These are phyloP conservation scores for Biston betularia DNA, from an alignment of 2,888 invertebrate genomes.

Conservation along the genomic window DNA sequence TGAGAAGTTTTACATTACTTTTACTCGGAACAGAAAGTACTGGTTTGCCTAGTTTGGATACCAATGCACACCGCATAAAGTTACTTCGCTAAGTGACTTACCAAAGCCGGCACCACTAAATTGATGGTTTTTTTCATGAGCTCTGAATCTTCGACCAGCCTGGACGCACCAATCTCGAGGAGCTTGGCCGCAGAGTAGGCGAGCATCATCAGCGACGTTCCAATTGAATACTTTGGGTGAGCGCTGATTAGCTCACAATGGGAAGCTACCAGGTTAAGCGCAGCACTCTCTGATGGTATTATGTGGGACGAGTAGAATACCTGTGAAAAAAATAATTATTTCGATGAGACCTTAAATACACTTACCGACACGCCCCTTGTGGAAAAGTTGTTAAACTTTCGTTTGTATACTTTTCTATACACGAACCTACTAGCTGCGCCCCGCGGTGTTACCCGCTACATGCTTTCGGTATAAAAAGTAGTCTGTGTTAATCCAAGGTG, in stretches of 20 bases:
- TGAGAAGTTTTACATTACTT: no score
- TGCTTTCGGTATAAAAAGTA: no score
- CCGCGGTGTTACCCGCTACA: no score
- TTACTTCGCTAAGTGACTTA: conserved; percentile 51
- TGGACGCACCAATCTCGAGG: conserved; percentile 72
- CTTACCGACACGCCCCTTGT: no score
- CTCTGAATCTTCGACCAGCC: conserved; percentile 86
- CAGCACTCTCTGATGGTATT: conserved; percentile 93
- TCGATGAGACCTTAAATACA: not conserved
- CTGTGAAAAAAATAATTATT: conserved; percentile 68
- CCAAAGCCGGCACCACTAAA: conserved; percentile 91
- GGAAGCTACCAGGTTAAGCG: conserved; percentile 89
- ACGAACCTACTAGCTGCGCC: no score
- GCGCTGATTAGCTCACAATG: conserved; percentile 79
- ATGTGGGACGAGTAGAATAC: conserved; percentile 91
- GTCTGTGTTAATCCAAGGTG: no score
- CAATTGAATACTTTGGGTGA: conserved; percentile 73
- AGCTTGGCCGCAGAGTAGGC: conserved; percentile 78
- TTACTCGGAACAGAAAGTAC: no score
- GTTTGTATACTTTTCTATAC: no score
- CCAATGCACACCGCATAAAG: no score
- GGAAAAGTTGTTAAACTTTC: no score
- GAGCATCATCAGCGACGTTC: conserved; percentile 77
- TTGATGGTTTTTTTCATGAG: conserved; percentile 88
- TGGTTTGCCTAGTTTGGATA: no score